phyloP scores from a whole-genome alignment of 2,888 invertebrate species.

The Meliscaeva auricollis region DNA sequence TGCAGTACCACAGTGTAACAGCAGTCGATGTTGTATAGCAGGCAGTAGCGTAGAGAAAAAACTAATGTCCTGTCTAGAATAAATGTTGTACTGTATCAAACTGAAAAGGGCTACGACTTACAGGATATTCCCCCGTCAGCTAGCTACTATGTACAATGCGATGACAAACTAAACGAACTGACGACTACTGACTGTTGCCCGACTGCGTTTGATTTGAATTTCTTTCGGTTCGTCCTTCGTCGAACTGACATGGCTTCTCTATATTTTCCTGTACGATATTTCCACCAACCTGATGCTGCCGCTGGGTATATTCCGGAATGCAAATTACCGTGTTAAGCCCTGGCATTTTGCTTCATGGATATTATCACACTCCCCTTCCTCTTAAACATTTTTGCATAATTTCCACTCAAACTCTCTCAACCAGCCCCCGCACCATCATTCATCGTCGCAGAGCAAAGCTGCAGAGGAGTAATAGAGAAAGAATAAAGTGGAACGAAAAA shows the following conservation, averaged over 20 bases:
- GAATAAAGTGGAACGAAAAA: constrained; percentile 24
- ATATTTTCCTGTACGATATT: not conserved
- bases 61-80: constrained; percentile 45
- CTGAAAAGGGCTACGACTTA: constrained; percentile 18
- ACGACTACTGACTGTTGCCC: constrained; percentile 41
- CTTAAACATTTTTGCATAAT: constrained; percentile 60
- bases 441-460: not conserved
- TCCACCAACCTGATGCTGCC: constrained; percentile 44
- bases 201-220: constrained; percentile 48
- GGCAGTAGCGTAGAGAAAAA: not conserved
- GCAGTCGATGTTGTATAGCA: not conserved
- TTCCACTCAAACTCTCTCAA: constrained; percentile 18
- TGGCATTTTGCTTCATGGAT: constrained; percentile 64
- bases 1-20: constrained; percentile 2
- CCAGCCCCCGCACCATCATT: not conserved
- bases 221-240: constrained; percentile 35
- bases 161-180: constrained; percentile 59
- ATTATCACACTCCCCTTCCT: constrained; percentile 56
- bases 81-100: constrained; percentile 30
- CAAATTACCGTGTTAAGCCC: constrained; percentile 71
- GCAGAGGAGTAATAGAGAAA: not conserved
- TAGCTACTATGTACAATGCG: constrained; percentile 21
- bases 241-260: constrained; percentile 21
- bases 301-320: constrained; percentile 59
- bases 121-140: constrained; percentile 12